Conservation (phyloP, 2,113 vertebrate species). For the Sisor rabdophorus region DNA sequence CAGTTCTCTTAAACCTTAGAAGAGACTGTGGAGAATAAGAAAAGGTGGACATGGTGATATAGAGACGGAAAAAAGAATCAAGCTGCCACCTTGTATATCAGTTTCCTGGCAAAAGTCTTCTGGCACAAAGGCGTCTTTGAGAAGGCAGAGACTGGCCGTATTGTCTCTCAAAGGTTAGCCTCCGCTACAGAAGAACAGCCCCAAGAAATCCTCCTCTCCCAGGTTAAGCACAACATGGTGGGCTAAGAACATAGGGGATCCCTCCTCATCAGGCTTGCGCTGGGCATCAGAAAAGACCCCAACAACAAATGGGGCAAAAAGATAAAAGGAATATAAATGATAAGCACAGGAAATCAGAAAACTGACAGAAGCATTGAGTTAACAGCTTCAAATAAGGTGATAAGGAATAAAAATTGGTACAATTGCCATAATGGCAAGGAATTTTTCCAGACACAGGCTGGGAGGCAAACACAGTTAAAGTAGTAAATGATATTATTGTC, state of each 20-base stretch:
- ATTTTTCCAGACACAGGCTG: constrained; percentile 9
- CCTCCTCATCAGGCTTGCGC: constrained; percentile 26
- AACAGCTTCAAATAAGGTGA: not conserved
- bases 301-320: not conserved
- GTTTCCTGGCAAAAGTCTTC: constrained; percentile 72
- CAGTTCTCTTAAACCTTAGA: constrained; percentile 45
- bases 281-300: constrained; percentile 27
- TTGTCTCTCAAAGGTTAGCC: constrained; percentile 78
- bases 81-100: constrained; percentile 67
- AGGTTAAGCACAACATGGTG: constrained; percentile 71
- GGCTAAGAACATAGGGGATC: constrained; percentile 45
- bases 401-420: constrained; percentile 20
- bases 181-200: constrained; percentile 61
- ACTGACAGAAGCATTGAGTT: not conserved
- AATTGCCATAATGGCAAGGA: constrained; percentile 11
- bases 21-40: constrained; percentile 36
- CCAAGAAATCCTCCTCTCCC: constrained; percentile 62
- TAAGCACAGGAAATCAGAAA: not conserved
- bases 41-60: constrained; percentile 25
- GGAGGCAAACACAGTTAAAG: not conserved
- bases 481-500: constrained; percentile 26
- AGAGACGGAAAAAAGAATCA: constrained; percentile 53
- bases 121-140: constrained; percentile 75
- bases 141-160: constrained; percentile 70
- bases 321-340: not conserved